A percentile compares a stretch with the other conserved stretches of the same genome.
phyloP scores from a whole-genome alignment of 2,113 vertebrate genomes.

The Centropus unirufus region DNA sequence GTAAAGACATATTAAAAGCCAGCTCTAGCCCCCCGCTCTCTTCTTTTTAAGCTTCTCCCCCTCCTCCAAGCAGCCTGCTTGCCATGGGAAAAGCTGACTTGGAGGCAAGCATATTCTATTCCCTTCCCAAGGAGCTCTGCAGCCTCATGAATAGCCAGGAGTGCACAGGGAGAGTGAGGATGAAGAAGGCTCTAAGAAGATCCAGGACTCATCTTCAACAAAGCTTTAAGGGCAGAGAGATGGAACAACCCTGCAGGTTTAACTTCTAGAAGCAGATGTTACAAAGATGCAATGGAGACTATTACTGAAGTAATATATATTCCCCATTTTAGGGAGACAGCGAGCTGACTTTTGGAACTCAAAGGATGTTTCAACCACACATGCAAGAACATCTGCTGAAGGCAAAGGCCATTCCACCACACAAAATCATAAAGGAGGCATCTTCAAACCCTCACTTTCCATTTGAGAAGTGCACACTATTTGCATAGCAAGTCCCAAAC shows the following conservation, averaged over 20 bases:
- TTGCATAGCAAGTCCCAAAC: not conserved
- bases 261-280: not conserved
- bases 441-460: not conserved
- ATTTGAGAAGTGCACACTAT: not conserved
- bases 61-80: not conserved
- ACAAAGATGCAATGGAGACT: not conserved
- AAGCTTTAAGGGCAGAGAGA: not conserved
- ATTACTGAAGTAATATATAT: not conserved
- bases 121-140: conserved; percentile 30
- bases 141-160: not conserved
- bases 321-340: not conserved
- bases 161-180: not conserved
- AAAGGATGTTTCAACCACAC: not conserved
- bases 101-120: conserved; percentile 28
- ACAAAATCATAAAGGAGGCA: not conserved
- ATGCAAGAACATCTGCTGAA: not conserved
- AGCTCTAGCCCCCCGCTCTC: fast-evolving
- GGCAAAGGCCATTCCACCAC: not conserved
- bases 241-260: not conserved
- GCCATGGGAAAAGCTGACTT: conserved; percentile 37
- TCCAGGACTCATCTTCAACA: not conserved
- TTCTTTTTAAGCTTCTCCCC: not conserved
- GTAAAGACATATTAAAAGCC: not conserved
- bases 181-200: not conserved
- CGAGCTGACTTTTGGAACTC: not conserved